Conservation (phyloP, 2,113 vertebrate genomes). For the Psilopogon haemacephalus region DNA sequence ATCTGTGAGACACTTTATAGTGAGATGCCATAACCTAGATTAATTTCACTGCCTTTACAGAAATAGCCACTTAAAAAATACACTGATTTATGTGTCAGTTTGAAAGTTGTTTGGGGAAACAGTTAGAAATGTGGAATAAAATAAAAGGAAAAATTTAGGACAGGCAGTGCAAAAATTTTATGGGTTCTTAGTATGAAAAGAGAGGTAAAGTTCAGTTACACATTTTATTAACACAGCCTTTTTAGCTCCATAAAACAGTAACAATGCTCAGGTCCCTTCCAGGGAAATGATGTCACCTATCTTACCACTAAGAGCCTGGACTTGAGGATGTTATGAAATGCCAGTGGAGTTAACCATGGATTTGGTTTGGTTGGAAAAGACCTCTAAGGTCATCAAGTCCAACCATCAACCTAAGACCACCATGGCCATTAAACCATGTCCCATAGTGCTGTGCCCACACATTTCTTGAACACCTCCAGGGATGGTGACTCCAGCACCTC, state of each 20-base stretch:
- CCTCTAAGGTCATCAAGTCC: too few relatives aligned
- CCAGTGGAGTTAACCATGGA: constrained; percentile 1
- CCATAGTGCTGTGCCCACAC: too few relatives aligned
- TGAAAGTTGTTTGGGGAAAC: background rate
- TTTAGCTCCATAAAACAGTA: constrained; percentile 20
- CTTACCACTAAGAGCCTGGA: background rate
- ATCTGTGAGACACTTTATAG: background rate
- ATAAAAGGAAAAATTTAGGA: background rate
- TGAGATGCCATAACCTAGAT: background rate
- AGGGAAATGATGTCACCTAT: constrained; percentile 33
- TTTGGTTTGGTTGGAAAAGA: too few relatives aligned
- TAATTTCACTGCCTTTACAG: background rate
- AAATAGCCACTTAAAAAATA: background rate
- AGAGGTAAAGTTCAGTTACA: background rate
- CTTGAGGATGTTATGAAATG: background rate
- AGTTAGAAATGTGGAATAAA: background rate
- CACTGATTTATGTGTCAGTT: background rate
- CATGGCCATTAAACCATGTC: too few relatives aligned
- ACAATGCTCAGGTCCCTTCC: background rate
- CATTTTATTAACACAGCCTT: constrained; percentile 13
- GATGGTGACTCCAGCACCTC: too few relatives aligned
- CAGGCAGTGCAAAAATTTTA: background rate
- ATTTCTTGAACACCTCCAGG: too few relatives aligned
- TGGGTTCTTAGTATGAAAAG: background rate
- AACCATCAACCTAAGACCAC: too few relatives aligned